Conservation (phyloP, 2,888 invertebrate species). For the Drosophila anomelani region DNA sequence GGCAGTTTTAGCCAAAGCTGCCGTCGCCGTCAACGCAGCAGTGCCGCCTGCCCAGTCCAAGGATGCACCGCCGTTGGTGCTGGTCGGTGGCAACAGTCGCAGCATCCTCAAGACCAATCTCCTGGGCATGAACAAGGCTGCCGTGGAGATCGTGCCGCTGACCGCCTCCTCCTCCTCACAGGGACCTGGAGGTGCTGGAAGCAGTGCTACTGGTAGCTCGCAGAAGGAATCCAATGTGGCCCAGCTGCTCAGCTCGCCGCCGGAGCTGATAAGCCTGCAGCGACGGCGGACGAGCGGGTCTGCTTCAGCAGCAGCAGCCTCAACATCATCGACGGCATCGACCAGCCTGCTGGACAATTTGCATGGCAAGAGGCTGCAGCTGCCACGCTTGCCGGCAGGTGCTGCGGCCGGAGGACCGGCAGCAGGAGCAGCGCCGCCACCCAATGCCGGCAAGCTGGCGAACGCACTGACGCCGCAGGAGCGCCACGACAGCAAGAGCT, state of each 20-base stretch:
- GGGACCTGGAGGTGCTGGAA: neutral
- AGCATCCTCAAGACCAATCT: slow-evolving; percentile 83
- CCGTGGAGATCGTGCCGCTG: slow-evolving; percentile 82
- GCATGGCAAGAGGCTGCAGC: slow-evolving; percentile 34
- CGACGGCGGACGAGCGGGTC: slow-evolving; percentile 83
- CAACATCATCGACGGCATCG: neutral
- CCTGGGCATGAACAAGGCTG: slow-evolving; percentile 74
- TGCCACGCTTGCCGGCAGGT: slow-evolving; percentile 75
- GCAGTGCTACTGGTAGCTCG: neutral
- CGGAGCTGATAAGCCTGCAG: slow-evolving; percentile 87
- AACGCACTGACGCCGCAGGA: slow-evolving; percentile 84
- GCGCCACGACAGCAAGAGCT: slow-evolving; percentile 85
- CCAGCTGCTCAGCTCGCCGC: slow-evolving; percentile 85
- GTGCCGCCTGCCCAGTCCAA: slow-evolving; percentile 30
- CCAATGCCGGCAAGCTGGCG: slow-evolving; percentile 82
- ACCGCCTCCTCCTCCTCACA: slow-evolving; percentile 10
- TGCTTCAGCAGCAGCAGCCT: slow-evolving; percentile 1
- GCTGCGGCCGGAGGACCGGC: neutral
- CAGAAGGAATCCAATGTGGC: slow-evolving; percentile 45
- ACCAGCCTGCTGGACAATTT: slow-evolving; percentile 34
- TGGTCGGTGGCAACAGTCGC: slow-evolving; percentile 72
- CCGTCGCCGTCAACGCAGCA: neutral
- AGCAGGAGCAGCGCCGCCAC: slow-evolving; percentile 56
- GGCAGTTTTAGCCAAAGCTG: slow-evolving; percentile 1
- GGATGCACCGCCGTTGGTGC: slow-evolving; percentile 59